Conservation (phyloP, 2,888 invertebrate genomes). For the Ormyrus pomaceus region DNA sequence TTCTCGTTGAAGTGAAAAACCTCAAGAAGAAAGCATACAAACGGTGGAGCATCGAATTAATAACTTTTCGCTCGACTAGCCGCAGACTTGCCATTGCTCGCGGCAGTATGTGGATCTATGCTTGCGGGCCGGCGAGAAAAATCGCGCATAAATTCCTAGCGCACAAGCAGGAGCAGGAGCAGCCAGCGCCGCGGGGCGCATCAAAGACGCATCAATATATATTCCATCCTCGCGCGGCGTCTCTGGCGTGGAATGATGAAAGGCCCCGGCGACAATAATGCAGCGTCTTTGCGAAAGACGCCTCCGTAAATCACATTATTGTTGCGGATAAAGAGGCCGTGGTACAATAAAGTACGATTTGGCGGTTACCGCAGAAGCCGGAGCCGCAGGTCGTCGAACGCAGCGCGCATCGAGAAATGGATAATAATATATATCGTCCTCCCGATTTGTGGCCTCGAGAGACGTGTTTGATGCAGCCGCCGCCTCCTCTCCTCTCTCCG, state of each 20-base stretch:
- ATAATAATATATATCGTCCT: conserved; percentile 45
- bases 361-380: conserved; percentile 29
- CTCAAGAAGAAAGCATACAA: too few relatives aligned
- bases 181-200: conserved; percentile 19
- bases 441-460: conserved; percentile 50
- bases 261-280: conserved; percentile 37
- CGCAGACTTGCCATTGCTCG: background rate
- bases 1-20: too few relatives aligned
- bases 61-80: conserved; percentile 21
- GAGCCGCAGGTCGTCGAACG: conserved; percentile 53
- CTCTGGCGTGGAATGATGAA: conserved; percentile 50
- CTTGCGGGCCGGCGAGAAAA: background rate
- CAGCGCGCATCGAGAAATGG: conserved; percentile 48
- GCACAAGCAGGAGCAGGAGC: too few relatives aligned
- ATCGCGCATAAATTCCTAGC: conserved; percentile 24
- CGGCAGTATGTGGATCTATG: too few relatives aligned
- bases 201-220: conserved; percentile 50
- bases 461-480: conserved; percentile 67
- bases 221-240: background rate
- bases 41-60: background rate
- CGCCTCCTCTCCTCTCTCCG: conserved; percentile 54
- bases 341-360: conserved; percentile 46
- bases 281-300: conserved; percentile 32
- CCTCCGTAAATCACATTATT: conserved; percentile 54
- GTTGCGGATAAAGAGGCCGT: conserved; percentile 43